These are phyloP conservation scores for Drosophila pseudotakahashii DNA, from an alignment of 2,888 invertebrate species.

Conservation along the genomic window DNA sequence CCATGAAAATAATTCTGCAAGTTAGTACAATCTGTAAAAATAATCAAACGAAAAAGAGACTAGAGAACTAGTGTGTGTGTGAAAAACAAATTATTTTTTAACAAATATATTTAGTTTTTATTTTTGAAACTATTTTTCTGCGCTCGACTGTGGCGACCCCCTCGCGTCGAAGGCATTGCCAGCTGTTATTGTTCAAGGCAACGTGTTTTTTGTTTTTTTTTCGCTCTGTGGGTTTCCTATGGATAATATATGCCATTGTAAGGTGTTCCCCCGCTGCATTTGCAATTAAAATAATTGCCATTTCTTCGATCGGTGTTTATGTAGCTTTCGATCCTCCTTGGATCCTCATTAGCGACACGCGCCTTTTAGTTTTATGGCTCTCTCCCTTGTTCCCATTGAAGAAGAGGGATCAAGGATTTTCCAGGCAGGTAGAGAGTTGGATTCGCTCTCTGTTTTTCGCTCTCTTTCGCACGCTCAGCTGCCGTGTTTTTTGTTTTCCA, in stretches of 20 bases:
- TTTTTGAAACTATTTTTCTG: slow-evolving; percentile 11
- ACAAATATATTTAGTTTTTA: too few species aligned
- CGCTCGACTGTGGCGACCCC: slow-evolving; percentile 35
- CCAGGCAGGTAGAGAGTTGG: slow-evolving; percentile 19
- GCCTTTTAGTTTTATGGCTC: slow-evolving; percentile 40
- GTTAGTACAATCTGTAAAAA: too few species aligned
- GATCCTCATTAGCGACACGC: slow-evolving; percentile 37
- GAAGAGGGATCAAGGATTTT: slow-evolving; percentile 20
- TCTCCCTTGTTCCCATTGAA: slow-evolving; percentile 49
- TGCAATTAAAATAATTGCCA: slow-evolving; percentile 16
- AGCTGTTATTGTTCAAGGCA: slow-evolving; percentile 55
- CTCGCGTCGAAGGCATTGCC: slow-evolving; percentile 32
- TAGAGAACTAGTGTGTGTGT: too few species aligned
- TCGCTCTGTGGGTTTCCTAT: slow-evolving; percentile 33
- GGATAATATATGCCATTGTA: slow-evolving; percentile 38
- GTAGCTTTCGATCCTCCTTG: background rate
- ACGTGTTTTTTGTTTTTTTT: slow-evolving; percentile 31
- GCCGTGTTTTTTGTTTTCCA: slow-evolving; percentile 12
- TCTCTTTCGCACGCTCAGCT: slow-evolving; percentile 16
- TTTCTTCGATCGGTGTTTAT: slow-evolving; percentile 1
- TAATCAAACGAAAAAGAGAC: too few species aligned
- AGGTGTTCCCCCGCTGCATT: background rate
- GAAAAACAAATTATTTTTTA: too few species aligned
- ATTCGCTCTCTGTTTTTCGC: background rate
- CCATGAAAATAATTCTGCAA: too few species aligned